Base-by-base conservation (phyloP, 2,888 invertebrate species). In the Hypercompe scribonia region DNA sequence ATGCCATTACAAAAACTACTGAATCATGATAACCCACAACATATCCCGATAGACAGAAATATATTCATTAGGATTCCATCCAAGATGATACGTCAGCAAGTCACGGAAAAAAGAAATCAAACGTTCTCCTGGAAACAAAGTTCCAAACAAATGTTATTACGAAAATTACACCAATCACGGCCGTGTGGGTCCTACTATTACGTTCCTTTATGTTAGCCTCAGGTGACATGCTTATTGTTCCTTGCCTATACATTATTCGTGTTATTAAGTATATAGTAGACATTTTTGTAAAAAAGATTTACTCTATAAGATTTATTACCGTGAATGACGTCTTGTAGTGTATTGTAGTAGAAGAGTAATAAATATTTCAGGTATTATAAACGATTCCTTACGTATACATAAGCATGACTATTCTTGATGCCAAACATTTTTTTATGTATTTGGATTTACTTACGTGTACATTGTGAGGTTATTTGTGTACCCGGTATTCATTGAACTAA, bases 31-130 rank as follows among this genome's bases (percentile, higher is more conserved):
- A 81, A 79, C 78, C 79, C 73, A 81, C 80, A 71, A 72, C 73
- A 76, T 79, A 77, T 73, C 78, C 18, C 15, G 18, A 58, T 39
- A 58, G n/a, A 74, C 78, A 83, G 79, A 80, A 78, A 78, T 70
- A 82, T 80, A 83, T 82, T 82, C 78, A 82, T 85, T 80, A 83
- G 81, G 65, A 81, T 85, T 85, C 82, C 74, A 84, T 86, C 82
- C 77, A 77, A 72, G 74, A 75, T 78, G 76, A 82, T 81, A 83
- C 78, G 86, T 86, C 86, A 89, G 85, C 84, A 81, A 78, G 83
- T 83, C 83, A 81, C 80, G 82, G 78, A 82, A 86, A 84, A 84
- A 79, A 81, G 68, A 85, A 83, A 87, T 84, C 77, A 82, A 83
- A 87, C 81, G 42, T 46, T 75, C 68, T 84, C 78, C 78, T 54